phyloP scores from a whole-genome alignment of 1,140 invertebrate genomes.

The Drosophila oshimai region DNA sequence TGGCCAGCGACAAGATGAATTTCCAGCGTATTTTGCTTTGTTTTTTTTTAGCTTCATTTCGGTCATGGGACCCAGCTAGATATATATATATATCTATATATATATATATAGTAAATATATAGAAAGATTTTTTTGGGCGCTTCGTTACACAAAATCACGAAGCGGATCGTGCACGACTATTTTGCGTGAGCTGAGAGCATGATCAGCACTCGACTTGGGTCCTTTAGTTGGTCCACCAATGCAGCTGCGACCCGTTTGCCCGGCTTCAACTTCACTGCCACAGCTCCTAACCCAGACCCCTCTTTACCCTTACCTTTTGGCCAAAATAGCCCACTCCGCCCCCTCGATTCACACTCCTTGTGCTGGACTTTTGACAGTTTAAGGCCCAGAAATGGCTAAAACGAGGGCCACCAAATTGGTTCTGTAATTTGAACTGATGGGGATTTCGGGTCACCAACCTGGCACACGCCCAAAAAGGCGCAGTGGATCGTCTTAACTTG shows the following conservation, averaged over 20 bases:
- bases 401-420: conserved; percentile 31
- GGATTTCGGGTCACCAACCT: not conserved
- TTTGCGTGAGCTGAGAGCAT: conserved; percentile 83
- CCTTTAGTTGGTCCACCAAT: conserved; percentile 18
- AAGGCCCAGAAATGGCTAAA: conserved; percentile 10
- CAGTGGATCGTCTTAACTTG: not conserved
- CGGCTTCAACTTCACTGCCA: not conserved
- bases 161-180: conserved; percentile 83
- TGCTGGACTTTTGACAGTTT: conserved; percentile 24
- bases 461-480: conserved; percentile 4
- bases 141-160: conserved; percentile 82
- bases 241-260: conserved; percentile 44
- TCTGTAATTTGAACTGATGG: conserved; percentile 19
- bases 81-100: conserved; percentile 22
- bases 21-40: conserved; percentile 73
- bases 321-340: not conserved
- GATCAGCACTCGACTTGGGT: conserved; percentile 64
- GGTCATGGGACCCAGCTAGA: conserved; percentile 57
- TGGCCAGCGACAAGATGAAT: conserved; percentile 65
- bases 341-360: conserved; percentile 17
- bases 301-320: not conserved
- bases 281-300: not conserved
- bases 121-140: conserved; percentile 69
- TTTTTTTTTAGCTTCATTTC: conserved; percentile 56
- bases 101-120: conserved; percentile 30